Evolutionary conservation across 2,113 vertebrate species (phyloP), one percentile per base, ranked within the genome.

Genomic region (Archocentrus centrarchus): DNA sequence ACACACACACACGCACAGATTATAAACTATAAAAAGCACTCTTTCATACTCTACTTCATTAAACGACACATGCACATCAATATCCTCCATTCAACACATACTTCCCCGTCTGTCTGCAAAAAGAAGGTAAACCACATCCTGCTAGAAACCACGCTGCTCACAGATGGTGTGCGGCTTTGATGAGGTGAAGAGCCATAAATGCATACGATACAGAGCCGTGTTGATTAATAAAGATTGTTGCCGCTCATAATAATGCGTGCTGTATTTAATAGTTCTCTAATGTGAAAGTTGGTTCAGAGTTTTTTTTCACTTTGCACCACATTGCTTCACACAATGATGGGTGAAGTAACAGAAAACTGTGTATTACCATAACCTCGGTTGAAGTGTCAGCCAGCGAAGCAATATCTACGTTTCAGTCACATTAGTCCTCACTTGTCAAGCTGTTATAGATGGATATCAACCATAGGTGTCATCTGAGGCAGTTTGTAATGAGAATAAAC

Each of bases 111-210:
- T 14, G 11, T 57, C 30, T 85, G 20, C 35, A 63, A 41, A 59
- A 17, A 80, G 64, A 81, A 82, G 47, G 55, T 78, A 81, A 76
- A 68, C 81, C 91, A 92, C 93, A 90, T 95, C 93, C 94, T 91
- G 91, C 89, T 83, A 41, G 81, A 86, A 89, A 59, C 76, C 88
- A 60, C 32, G 11, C n/a, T 27, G n/a, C 22, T 85, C 57, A 58
- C 75, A 81, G 80, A 86, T 81, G 85, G 86, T 68, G 60, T 22
- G 59, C 9, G 11, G 76, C 55, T 85, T 79, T 66, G 59, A 39
- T 83, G 47, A 85, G 68, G 66, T 50, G 62, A 10, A 10, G 2
- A 41, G 5, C 14, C 11, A 17, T 60, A 64, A 11, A 39, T 7
- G 17, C 11, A 2, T 53, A 6, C 24, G n/a, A 15, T 77, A 83